These are phyloP conservation scores for Girardia tigrina DNA, from an alignment of 2,888 invertebrate species.

Conservation along the genomic window DNA sequence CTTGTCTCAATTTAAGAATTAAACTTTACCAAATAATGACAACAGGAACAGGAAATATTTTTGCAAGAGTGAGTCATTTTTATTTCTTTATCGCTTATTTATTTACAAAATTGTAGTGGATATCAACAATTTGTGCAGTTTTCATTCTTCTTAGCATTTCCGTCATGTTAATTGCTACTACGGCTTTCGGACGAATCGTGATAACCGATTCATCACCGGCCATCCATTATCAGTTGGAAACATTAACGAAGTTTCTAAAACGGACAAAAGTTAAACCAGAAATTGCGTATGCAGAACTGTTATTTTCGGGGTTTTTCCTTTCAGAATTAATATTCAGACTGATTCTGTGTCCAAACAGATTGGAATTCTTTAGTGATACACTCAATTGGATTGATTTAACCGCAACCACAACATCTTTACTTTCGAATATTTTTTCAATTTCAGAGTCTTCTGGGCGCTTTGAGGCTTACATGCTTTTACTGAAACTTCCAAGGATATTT, in stretches of 20 bases:
- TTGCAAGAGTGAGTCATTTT: not conserved
- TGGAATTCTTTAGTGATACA: not conserved
- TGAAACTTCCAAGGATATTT: slow-evolving; percentile 19
- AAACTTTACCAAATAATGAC: slow-evolving; percentile 17
- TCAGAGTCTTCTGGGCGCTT: not conserved
- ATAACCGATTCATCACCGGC: not conserved
- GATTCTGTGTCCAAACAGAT: not conserved
- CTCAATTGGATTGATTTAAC: not conserved
- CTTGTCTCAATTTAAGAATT: not conserved
- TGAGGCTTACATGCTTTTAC: not conserved
- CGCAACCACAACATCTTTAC: not conserved
- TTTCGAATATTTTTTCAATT: not conserved
- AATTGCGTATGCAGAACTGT: not conserved
- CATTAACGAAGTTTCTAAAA: not conserved
- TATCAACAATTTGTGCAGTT: not conserved
- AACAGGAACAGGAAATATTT: not conserved
- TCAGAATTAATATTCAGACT: slow-evolving; percentile 2
- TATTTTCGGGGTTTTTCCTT: not conserved
- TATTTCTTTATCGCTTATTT: not conserved
- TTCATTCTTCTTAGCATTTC: not conserved
- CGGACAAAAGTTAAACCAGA: not conserved
- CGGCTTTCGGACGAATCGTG: not conserved
- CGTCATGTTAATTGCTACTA: not conserved
- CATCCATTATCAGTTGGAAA: not conserved
- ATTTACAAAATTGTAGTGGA: not conserved